Base-by-base conservation (phyloP, 2,888 invertebrate species). In the Carabus problematicus region DNA sequence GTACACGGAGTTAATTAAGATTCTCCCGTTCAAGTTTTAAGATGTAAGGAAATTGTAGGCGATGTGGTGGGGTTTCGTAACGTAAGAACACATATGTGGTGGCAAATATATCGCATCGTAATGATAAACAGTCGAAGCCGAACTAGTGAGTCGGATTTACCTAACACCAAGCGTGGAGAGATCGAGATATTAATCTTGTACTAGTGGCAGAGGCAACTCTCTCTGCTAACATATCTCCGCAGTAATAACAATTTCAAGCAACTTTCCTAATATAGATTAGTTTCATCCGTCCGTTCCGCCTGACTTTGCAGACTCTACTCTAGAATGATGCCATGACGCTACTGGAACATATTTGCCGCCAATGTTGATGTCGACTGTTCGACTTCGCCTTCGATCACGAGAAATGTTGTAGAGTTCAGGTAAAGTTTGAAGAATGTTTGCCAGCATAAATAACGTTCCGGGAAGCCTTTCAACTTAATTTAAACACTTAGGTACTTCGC, bases 201-300 rank as follows among this genome's bases (percentile, higher is more conserved):
- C 49, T 49, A 52, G 41, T 59, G 40, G 66, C 41, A 59, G 59
- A 66, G 58, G 39, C 45, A 9, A 19, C 59, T 41, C 42, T 41
- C 42, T 19, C 66, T 49, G 69, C 71, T 63, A 71, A 67, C 70
- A 71, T 71, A 71, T 72, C 72, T 69, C 70, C 67, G 54, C 40
- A 70, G 72, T 64, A 73, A 73, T 73, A 73, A 73, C 73, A 73
- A 73, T 73, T 72, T 72, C 71, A 71, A 70, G 60, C 69, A 72
- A 72, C 72, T 73, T 73, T 73, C 71, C 72, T 73, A 72, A 73
- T 73, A 73, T 72, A 73, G 72, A 73, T 72, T 73, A 72, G 72
- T 73, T 73, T 62, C n/a, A 43, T 39, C 55, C 60, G 14, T 62
- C 52, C 40, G 18, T 19, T 56, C 14, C 14, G 2, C 14, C 16